Conservation (phyloP, 2,797 vertebrate genomes). For the Paedocypris micromegethes region DNA sequence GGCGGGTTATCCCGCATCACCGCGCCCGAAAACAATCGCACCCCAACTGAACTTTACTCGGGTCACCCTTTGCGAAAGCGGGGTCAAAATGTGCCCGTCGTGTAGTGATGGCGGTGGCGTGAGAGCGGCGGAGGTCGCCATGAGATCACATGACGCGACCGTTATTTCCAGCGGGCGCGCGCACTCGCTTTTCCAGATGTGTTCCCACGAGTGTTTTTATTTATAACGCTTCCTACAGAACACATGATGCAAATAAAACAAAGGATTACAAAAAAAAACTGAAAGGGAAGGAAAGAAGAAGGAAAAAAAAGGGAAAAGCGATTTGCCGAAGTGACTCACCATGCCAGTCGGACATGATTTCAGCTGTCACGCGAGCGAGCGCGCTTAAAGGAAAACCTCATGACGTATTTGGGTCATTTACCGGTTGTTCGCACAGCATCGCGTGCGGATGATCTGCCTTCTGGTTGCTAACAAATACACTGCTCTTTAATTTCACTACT, state of each 20-base stretch:
- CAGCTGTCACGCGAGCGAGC: constrained; percentile 30
- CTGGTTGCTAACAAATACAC: constrained; percentile 25
- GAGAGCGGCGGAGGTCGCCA: constrained; percentile 8
- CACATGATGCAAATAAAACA: too few relatives aligned
- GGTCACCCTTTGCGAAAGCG: background rate
- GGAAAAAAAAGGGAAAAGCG: constrained; percentile 24
- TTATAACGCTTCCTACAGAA: too few relatives aligned
- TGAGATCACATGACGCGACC: constrained; percentile 10
- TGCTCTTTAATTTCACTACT: constrained; percentile 27
- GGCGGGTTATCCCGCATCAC: constrained; percentile 14
- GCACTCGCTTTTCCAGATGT: too few relatives aligned
- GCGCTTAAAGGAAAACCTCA: constrained; percentile 32
- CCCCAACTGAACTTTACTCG: background rate
- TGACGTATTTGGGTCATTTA: constrained; percentile 47
- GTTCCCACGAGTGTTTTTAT: too few relatives aligned
- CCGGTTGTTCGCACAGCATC: constrained; percentile 37
- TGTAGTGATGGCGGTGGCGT: constrained; percentile 9
- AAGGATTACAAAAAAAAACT: too few relatives aligned
- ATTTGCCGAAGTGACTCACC: constrained; percentile 22
- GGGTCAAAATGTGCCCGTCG: constrained; percentile 15
- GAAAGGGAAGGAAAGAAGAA: background rate
- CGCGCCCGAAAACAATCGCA: constrained; percentile 4
- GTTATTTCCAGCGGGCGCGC: too few relatives aligned
- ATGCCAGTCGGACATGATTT: constrained; percentile 30
- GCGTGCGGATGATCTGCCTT: constrained; percentile 30